These are phyloP conservation scores for Philypnodon macrostomus DNA, from an alignment of 2,797 vertebrate species.

Conservation along the genomic window DNA sequence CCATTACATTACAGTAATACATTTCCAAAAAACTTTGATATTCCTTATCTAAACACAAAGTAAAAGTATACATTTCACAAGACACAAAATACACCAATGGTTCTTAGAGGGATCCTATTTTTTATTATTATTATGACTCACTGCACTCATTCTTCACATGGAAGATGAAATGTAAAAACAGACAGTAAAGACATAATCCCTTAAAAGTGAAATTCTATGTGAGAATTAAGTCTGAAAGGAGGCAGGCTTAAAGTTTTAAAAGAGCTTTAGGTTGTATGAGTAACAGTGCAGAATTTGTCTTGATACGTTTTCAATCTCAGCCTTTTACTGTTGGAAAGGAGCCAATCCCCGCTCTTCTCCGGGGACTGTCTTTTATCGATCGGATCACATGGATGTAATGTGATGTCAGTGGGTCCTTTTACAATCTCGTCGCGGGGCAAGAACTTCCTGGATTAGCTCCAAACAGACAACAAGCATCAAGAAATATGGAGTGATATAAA, in stretches of 20 bases:
- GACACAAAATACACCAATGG: too few relatives aligned
- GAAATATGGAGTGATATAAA: constrained; percentile 4
- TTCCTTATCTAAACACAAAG: too few relatives aligned
- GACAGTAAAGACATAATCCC: neutral
- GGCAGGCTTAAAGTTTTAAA: neutral
- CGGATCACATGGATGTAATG: constrained; percentile 51
- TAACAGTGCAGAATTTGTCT: constrained; percentile 14
- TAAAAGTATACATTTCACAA: too few relatives aligned
- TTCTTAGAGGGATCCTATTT: too few relatives aligned
- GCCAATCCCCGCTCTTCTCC: constrained; percentile 41
- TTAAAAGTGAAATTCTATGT: too few relatives aligned
- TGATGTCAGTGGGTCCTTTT: constrained; percentile 46
- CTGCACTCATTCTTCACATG: neutral
- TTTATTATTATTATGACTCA: too few relatives aligned
- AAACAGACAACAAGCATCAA: constrained; percentile 22
- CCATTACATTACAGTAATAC: too few relatives aligned
- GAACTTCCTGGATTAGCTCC: constrained; percentile 25
- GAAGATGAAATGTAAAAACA: neutral
- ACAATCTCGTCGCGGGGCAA: constrained; percentile 32
- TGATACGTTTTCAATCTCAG: constrained; percentile 40
- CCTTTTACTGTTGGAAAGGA: constrained; percentile 34
- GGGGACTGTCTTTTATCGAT: constrained; percentile 47
- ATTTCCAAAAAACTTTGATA: too few relatives aligned
- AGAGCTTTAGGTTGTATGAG: neutral
- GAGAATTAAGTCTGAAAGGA: too few relatives aligned